These are phyloP conservation scores for Ruditapes philippinarum DNA, from an alignment of 1,140 invertebrate genomes.

Conservation along the genomic window DNA sequence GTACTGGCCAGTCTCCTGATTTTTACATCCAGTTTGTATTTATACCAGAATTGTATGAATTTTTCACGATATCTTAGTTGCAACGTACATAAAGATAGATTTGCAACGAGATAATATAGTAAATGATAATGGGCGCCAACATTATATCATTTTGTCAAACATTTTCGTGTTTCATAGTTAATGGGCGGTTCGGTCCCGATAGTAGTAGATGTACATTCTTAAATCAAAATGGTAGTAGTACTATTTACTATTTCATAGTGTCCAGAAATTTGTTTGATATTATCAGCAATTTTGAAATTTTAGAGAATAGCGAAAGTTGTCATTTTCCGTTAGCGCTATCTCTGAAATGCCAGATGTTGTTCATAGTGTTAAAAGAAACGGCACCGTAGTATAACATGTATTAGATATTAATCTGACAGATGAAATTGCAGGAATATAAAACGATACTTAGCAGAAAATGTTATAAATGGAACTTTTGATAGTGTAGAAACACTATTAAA, in stretches of 20 bases:
- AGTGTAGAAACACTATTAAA: not conserved
- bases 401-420: not conserved
- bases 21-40: too few relatives aligned
- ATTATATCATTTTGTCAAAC: not conserved
- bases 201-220: not conserved
- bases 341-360: not conserved
- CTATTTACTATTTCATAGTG: not conserved
- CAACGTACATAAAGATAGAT: too few relatives aligned
- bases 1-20: too few relatives aligned
- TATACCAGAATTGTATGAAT: too few relatives aligned
- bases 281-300: not conserved
- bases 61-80: too few relatives aligned
- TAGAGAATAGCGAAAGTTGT: not conserved
- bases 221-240: slow-evolving; percentile 5
- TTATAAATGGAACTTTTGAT: not conserved
- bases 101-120: not conserved
- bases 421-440: not conserved
- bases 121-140: not conserved
- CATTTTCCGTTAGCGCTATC: not conserved
- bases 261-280: not conserved
- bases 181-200: not conserved
- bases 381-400: not conserved
- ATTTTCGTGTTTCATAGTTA: not conserved
- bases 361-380: not conserved
- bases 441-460: not conserved